Evolutionary conservation across 2,113 vertebrate species (phyloP).

Genomic region (Globicephala melas): DNA sequence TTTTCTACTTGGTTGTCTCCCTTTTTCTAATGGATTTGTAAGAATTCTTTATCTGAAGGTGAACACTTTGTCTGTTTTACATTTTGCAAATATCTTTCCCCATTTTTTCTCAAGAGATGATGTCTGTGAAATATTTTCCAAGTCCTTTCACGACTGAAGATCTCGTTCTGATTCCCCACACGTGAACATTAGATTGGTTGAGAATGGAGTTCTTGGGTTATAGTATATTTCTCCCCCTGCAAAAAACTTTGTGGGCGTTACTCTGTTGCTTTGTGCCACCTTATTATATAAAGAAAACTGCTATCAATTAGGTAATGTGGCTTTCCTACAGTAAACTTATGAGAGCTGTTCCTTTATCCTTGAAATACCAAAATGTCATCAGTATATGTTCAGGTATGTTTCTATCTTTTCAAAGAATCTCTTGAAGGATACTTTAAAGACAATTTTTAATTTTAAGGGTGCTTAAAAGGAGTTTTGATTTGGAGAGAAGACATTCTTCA

Average conservation of each 20-base stretch:
- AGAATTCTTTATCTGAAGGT: neutral
- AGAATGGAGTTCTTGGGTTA: neutral
- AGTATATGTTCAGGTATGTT: neutral
- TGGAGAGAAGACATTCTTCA: neutral
- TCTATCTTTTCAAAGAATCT: neutral
- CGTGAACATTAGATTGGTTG: neutral
- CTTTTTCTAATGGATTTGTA: neutral
- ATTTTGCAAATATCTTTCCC: neutral
- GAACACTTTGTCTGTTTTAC: neutral
- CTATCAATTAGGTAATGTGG: neutral
- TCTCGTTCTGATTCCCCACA: neutral
- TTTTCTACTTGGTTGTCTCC: neutral
- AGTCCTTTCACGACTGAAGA: neutral
- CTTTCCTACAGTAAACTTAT: neutral
- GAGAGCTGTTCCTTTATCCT: neutral
- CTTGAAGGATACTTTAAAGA: neutral
- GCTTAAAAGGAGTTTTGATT: neutral
- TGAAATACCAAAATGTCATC: neutral
- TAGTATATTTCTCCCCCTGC: neutral
- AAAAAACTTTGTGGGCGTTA: neutral
- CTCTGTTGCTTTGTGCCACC: neutral
- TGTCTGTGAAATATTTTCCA: neutral
- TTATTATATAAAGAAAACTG: neutral
- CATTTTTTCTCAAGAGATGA: neutral
- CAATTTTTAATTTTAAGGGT: neutral